phyloP scores from a whole-genome alignment of 2,797 vertebrate genomes.

The Philypnodon macrostomus region DNA sequence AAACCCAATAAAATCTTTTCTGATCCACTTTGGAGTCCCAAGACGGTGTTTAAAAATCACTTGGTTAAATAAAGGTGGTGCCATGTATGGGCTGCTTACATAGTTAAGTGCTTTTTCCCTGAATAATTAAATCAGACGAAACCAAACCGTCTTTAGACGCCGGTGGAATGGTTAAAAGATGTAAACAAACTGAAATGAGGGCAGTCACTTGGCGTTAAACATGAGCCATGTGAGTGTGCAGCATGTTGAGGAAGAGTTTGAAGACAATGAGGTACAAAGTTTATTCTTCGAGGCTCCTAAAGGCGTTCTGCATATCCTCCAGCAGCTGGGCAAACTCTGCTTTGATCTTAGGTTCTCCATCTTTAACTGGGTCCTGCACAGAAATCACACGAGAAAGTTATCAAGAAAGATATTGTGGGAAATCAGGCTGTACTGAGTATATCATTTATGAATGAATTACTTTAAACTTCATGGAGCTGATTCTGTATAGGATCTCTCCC shows the following conservation, averaged over 20 bases:
- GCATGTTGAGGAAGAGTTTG: conserved; percentile 30
- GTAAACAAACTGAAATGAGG: conserved; percentile 45
- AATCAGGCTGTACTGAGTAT: not conserved
- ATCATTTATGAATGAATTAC: conserved; percentile 59
- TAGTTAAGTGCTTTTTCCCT: not conserved
- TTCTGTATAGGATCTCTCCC: conserved; percentile 94
- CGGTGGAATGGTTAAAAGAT: conserved; percentile 54
- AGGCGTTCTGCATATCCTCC: conserved; percentile 97
- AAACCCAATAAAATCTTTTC: too few relatives aligned
- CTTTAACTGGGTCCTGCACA: conserved; percentile 90
- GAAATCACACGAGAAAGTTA: not conserved
- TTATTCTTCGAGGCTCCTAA: conserved; percentile 89
- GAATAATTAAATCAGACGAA: not conserved
- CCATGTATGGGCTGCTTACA: not conserved
- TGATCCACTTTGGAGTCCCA: too few relatives aligned
- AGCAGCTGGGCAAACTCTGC: conserved; percentile 88
- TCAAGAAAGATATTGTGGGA: not conserved
- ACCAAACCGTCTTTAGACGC: conserved; percentile 10
- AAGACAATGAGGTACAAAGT: conserved; percentile 12
- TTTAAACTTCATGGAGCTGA: conserved; percentile 98
- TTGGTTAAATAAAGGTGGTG: not conserved
- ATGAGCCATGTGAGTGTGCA: conserved; percentile 42
- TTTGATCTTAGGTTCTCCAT: conserved; percentile 94
- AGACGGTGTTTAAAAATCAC: too few relatives aligned
- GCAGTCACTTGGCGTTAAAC: conserved; percentile 37